Conservation (phyloP, 2,797 vertebrate species). For the Ficedula albicollis region DNA sequence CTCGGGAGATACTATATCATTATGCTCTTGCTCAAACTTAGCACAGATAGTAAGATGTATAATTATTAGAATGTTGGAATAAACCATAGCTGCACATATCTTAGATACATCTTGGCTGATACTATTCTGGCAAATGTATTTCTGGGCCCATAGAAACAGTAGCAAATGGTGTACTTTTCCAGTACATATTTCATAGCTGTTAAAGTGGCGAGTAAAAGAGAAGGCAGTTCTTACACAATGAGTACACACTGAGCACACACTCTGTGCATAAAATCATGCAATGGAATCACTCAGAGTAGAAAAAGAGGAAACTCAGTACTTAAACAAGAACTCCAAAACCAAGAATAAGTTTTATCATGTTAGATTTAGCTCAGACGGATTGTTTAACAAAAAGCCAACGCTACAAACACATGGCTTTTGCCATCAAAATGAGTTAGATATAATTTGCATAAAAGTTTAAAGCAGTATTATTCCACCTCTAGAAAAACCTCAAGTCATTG, state of each 20-base stretch:
- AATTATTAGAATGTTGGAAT: background rate
- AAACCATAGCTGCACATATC: background rate
- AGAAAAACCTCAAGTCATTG: background rate
- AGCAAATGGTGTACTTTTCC: background rate
- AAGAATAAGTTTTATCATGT: background rate
- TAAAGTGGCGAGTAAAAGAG: background rate
- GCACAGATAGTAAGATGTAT: background rate
- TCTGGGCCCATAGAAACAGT: background rate
- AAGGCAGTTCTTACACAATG: background rate
- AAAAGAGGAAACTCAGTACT: background rate
- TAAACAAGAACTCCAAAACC: background rate
- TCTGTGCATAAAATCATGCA: background rate
- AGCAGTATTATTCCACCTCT: background rate
- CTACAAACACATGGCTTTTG: background rate
- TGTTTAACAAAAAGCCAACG: background rate
- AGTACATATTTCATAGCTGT: background rate
- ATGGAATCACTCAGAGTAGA: background rate
- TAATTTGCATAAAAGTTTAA: background rate
- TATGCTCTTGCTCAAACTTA: background rate
- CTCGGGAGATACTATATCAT: background rate
- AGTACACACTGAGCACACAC: background rate
- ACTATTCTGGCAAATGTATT: background rate
- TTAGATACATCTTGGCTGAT: background rate
- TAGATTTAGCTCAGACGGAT: background rate
- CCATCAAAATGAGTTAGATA: background rate